A percentile compares a stretch with the other conserved stretches of the same genome.
phyloP scores from a whole-genome alignment of 2,888 invertebrate species.

The Cylloceria caligata region DNA sequence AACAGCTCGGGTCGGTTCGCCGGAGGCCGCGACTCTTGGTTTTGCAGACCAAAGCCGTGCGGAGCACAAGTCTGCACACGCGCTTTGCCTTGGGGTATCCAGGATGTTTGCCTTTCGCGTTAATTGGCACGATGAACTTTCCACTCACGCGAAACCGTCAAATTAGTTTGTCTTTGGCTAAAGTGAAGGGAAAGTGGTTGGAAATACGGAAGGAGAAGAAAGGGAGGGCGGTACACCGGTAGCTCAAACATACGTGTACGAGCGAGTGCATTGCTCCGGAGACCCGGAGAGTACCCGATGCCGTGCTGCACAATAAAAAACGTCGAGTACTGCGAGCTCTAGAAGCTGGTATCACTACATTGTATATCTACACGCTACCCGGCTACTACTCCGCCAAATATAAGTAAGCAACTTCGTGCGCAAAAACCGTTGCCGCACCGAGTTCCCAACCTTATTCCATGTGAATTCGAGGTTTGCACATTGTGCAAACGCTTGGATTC shows the following conservation, averaged over 20 bases:
- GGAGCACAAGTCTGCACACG: slow-evolving; percentile 41
- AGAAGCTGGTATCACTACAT: slow-evolving; percentile 10
- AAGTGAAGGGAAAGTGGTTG: slow-evolving; percentile 63
- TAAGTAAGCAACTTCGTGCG: slow-evolving; percentile 5
- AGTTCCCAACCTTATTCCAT: slow-evolving; percentile 3
- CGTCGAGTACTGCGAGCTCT: slow-evolving; percentile 5
- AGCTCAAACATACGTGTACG: slow-evolving; percentile 3
- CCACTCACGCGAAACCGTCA: slow-evolving; percentile 70
- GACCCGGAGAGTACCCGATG: background rate
- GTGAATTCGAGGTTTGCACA: too few relatives aligned
- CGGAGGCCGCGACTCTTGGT: slow-evolving; percentile 46
- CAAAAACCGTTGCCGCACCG: slow-evolving; percentile 11
- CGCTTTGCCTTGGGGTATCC: slow-evolving; percentile 53
- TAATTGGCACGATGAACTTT: slow-evolving; percentile 72
- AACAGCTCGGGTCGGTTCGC: slow-evolving; percentile 45
- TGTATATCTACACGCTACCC: slow-evolving; percentile 23
- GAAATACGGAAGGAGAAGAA: slow-evolving; percentile 47
- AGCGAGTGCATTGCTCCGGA: slow-evolving; percentile 32
- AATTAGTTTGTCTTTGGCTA: slow-evolving; percentile 70
- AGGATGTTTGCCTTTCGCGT: slow-evolving; percentile 69
- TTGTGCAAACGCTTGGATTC: background rate
- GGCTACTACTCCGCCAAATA: background rate
- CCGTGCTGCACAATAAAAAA: slow-evolving; percentile 32
- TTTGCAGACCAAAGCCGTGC: slow-evolving; percentile 47
- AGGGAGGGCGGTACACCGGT: slow-evolving; percentile 28